Evolutionary conservation across 2,797 vertebrate genomes (phyloP), one percentile per base, ranked within the genome.

Genomic region (Lophius americanus): DNA sequence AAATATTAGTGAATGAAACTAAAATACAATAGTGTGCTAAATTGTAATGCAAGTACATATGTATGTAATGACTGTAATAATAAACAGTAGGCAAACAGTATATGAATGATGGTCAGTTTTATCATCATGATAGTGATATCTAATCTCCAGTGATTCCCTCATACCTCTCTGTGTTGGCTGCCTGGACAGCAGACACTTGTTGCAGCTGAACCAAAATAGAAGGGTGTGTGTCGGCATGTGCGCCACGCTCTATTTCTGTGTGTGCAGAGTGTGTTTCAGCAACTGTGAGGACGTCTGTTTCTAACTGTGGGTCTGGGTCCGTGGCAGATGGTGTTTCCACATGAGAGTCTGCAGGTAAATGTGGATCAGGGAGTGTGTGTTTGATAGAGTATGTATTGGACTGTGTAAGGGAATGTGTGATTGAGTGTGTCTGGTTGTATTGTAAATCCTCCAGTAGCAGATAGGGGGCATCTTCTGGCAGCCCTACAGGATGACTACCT

Each of bases 161-260:
- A 6, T 81, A 96, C 95, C 95, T 96, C 90, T 95, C 95, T 11
- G 92, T 88, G 84, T 86, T 91, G 63, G 91, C 91, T 53, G 85
- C 89, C 81, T 88, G 93, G 68, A 92, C 91, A 9, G 93, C 87
- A 79, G 92, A 90, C 77, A 89, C 92, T 84, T 91, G 91, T 33
- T 93, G 91, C 77, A 87, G 70, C 63, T 85, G 79, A 0, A 70
- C 6, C 47, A 91, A 44, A 33, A 85, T 65, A 6, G 52, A 64
- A 1, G 75, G 47, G 70, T 81, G 82, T 0, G 68, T 64, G n/a
- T 87, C 78, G 36, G 87, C 47, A 64, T 68, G 68, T 72, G 58
- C 46, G 53, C n/a, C 65, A 4, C 1, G 41, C n/a, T 69, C 65
- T 42, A 23, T 56, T 8, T 63, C 33, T 13, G 10, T 51, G 4